These are phyloP conservation scores for Misgurnus anguillicaudatus DNA, from an alignment of 2,113 vertebrate species.

Conservation along the genomic window DNA sequence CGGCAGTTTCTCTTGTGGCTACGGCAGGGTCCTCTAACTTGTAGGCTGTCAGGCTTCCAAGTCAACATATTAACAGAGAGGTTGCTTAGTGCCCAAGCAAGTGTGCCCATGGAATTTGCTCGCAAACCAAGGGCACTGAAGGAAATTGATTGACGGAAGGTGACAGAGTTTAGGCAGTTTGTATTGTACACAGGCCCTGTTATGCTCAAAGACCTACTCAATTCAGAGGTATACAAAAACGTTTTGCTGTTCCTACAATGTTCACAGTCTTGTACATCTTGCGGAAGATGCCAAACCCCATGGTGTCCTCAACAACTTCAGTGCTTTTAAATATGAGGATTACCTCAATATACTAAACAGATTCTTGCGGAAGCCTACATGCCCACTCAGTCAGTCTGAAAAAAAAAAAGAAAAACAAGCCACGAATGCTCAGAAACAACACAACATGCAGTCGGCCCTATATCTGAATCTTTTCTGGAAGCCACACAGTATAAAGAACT, in stretches of 20 bases:
- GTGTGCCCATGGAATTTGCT: not conserved
- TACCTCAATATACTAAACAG: slow-evolving; percentile 3
- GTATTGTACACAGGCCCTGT: no score
- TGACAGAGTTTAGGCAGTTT: not conserved
- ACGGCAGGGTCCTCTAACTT: slow-evolving; percentile 1
- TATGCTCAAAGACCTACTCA: no score
- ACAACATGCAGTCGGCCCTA: not conserved
- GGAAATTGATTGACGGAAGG: not conserved
- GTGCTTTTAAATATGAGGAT: not conserved
- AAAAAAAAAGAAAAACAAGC: not conserved
- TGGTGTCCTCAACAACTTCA: not conserved
- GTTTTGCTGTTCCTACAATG: not conserved
- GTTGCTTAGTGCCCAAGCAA: not conserved
- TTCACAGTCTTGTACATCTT: slow-evolving; percentile 15
- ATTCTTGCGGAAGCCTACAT: not conserved
- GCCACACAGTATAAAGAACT: no score
- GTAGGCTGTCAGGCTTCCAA: not conserved
- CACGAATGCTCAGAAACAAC: not conserved
- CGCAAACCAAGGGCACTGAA: not conserved
- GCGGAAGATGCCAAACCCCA: slow-evolving; percentile 4
- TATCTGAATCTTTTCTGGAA: no score
- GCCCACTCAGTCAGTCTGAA: slow-evolving; percentile 8
- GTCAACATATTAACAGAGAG: not conserved
- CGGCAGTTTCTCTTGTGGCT: not conserved
- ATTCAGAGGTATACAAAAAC: not conserved